Percentiles rank a stretch among this genome's conserved stretches.
phyloP scores from a whole-genome alignment of 2,113 vertebrate species.

The Apteryx owenii region DNA sequence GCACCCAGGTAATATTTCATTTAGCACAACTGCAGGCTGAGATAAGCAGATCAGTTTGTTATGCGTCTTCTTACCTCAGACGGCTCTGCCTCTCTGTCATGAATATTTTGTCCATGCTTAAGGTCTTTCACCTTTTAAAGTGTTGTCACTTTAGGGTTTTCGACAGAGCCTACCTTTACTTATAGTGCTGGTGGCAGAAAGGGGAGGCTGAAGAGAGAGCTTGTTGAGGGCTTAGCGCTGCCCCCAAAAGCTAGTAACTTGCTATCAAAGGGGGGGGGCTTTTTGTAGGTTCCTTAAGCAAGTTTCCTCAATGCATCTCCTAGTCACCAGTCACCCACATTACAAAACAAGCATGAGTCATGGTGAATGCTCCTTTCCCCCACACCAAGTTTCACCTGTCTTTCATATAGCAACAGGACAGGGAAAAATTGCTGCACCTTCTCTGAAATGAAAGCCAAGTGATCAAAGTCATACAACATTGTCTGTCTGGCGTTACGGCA shows the following conservation, averaged over 20 bases:
- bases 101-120: not conserved
- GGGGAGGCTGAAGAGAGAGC: not conserved
- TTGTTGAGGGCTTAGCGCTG: not conserved
- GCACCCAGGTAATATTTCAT: not conserved
- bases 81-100: not conserved
- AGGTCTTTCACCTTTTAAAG: not conserved
- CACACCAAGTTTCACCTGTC: not conserved
- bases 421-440: rapidly evolving
- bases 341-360: not conserved
- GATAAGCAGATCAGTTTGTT: not conserved
- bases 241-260: not conserved
- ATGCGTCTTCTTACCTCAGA: not conserved
- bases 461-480: not conserved
- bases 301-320: not conserved
- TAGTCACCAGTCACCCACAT: rapidly evolving
- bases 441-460: not conserved
- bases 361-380: rapidly evolving
- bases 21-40: not conserved
- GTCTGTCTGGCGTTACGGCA: not conserved
- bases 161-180: not conserved
- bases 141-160: not conserved
- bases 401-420: not conserved
- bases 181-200: not conserved
- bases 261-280: not conserved
- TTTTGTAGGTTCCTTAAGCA: not conserved